A percentile compares a stretch with the other conserved stretches of the same genome.
Conservation (phyloP, 1,140 invertebrate species). For the Sipha flava region DNA sequence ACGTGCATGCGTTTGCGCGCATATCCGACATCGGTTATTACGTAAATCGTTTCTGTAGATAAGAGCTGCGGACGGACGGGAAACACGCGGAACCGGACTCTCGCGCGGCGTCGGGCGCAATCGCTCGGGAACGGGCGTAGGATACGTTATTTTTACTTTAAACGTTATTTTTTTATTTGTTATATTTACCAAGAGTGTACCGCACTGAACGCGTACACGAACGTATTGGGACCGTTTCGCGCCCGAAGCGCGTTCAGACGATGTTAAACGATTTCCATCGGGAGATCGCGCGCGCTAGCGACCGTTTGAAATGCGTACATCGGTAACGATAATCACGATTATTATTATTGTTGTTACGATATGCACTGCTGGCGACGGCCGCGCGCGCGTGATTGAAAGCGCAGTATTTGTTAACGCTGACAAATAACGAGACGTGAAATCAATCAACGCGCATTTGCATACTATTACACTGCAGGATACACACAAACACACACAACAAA, state of each 20-base stretch:
- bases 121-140: background rate
- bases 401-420: conserved; percentile 17
- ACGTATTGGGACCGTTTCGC: background rate
- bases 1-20: too few relatives aligned
- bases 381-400: conserved; percentile 22
- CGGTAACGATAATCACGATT: background rate
- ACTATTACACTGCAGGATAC: too few relatives aligned
- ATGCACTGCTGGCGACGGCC: background rate
- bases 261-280: conserved; percentile 7
- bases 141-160: too few relatives aligned
- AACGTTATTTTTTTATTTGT: too few relatives aligned
- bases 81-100: background rate
- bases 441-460: background rate
- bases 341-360: background rate
- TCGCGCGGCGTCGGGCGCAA: background rate
- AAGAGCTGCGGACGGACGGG: background rate
- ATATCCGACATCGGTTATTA: background rate
- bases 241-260: background rate
- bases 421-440: conserved; percentile 5
- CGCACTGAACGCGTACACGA: background rate
- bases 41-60: conserved; percentile 7
- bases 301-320: background rate
- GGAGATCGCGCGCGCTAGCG: background rate
- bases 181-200: too few relatives aligned
- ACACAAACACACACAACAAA: too few relatives aligned